Percentiles rank a stretch among this genome's conserved stretches.
Evolutionary conservation across 23 tunicate genomes (phyloP).

Genomic region (Aplidium turbinatum): DNA sequence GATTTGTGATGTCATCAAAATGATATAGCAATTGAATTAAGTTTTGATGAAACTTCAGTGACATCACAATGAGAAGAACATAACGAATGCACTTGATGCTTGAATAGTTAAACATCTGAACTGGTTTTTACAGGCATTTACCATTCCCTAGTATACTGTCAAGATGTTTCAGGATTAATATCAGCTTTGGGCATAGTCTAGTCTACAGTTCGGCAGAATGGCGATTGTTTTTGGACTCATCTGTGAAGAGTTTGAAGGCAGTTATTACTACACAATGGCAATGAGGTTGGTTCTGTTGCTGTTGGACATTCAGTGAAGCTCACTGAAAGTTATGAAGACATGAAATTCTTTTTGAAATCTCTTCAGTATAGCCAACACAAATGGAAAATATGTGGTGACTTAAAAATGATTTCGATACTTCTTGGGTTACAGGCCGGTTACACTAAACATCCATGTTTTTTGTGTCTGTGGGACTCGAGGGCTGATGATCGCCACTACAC

Average conservation of each 20-base stretch:
- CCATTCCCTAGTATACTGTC: slow-evolving; percentile 30
- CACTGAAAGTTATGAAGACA: slow-evolving; percentile 28
- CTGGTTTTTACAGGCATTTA: too few species aligned
- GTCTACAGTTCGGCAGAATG: slow-evolving; percentile 24
- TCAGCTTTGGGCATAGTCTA: slow-evolving; percentile 20
- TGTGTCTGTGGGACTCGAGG: slow-evolving; percentile 32
- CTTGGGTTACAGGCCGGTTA: slow-evolving; percentile 30
- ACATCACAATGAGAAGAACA: too few species aligned
- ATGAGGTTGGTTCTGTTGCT: slow-evolving; percentile 29
- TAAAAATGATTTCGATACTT: slow-evolving; percentile 22
- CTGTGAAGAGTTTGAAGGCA: slow-evolving; percentile 21
- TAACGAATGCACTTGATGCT: too few species aligned
- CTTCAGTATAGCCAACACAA: slow-evolving; percentile 36
- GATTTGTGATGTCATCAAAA: too few species aligned
- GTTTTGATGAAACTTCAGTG: too few species aligned
- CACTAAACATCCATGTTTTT: slow-evolving; percentile 34
- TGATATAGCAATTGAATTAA: too few species aligned
- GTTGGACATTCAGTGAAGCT: slow-evolving; percentile 31
- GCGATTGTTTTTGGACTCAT: slow-evolving; percentile 34
- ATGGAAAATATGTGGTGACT: slow-evolving; percentile 36
- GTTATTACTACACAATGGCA: slow-evolving; percentile 29
- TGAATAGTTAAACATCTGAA: too few species aligned
- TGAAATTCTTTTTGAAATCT: slow-evolving; percentile 14
- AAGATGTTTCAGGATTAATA: slow-evolving; percentile 30
- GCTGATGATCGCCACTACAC: slow-evolving; percentile 28